Percentiles rank a stretch among this genome's conserved stretches.
Conservation (phyloP, 2,888 invertebrate genomes). For the Agelastica alni region DNA sequence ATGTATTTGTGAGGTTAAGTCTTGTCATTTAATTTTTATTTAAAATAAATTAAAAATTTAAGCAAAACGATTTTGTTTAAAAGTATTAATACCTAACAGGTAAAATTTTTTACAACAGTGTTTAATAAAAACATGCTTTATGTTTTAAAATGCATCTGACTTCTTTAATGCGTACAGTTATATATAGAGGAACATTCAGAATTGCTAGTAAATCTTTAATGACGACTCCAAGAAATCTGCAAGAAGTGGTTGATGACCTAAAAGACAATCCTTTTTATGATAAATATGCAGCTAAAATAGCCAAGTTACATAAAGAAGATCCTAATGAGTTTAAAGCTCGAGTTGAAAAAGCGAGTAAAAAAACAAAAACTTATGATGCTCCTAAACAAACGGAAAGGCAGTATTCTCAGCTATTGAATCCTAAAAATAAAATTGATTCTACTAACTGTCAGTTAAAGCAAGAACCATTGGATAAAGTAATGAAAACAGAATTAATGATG, state of each 20-base stretch:
- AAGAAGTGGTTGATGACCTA: conserved; percentile 62
- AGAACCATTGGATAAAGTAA: conserved; percentile 67
- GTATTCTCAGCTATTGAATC: conserved; percentile 68
- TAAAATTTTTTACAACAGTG: not conserved
- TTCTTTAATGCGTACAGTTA: conserved; percentile 37
- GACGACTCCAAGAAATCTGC: conserved; percentile 54
- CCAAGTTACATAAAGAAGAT: conserved; percentile 71
- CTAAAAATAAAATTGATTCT: conserved; percentile 58
- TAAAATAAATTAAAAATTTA: too few species aligned
- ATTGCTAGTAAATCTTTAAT: conserved; percentile 46
- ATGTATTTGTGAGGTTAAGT: too few species aligned
- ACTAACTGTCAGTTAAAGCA: conserved; percentile 45
- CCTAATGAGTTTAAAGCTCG: conserved; percentile 74
- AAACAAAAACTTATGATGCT: conserved; percentile 54
- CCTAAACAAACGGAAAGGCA: conserved; percentile 54
- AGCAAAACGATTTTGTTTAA: too few species aligned
- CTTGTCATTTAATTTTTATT: too few species aligned
- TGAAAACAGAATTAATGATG: conserved; percentile 76
- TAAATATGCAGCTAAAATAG: conserved; percentile 80
- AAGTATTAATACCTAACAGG: too few species aligned
- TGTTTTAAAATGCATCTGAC: conserved; percentile 39
- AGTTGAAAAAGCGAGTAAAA: conserved; percentile 61
- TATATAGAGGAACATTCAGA: conserved; percentile 39
- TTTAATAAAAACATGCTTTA: not conserved
- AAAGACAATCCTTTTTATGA: conserved; percentile 77